These are phyloP conservation scores for Hydrolagus affinis DNA, from an alignment of 2,113 vertebrate species.

Conservation along the genomic window DNA sequence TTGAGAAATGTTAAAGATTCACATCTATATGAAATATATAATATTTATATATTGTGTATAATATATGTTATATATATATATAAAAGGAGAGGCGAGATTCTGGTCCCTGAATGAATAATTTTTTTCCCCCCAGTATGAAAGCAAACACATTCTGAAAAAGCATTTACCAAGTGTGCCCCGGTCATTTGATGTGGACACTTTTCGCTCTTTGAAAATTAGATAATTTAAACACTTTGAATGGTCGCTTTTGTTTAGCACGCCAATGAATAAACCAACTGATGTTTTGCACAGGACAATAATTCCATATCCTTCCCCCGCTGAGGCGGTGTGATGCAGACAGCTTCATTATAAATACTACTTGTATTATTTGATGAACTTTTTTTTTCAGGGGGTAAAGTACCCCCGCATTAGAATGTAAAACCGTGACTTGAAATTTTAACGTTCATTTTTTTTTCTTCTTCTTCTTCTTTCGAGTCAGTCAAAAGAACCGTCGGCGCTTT, in stretches of 20 bases:
- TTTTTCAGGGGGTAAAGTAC: background rate
- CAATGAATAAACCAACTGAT: conserved; percentile 27
- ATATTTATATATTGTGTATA: too few relatives aligned
- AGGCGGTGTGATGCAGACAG: conserved; percentile 20
- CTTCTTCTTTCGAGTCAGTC: background rate
- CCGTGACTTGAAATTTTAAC: background rate
- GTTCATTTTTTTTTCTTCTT: background rate
- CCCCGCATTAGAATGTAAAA: background rate
- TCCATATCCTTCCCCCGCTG: conserved; percentile 27
- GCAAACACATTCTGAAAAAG: conserved; percentile 9
- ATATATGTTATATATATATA: too few relatives aligned
- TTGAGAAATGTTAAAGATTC: background rate
- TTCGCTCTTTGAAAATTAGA: conserved; percentile 19
- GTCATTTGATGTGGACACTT: conserved; percentile 12
- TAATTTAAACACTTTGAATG: conserved; percentile 21
- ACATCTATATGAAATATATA: too few relatives aligned
- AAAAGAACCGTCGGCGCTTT: background rate
- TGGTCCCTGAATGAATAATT: background rate
- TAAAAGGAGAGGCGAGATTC: too few relatives aligned
- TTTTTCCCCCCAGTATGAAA: background rate
- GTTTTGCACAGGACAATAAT: conserved; percentile 25
- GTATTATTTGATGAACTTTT: conserved; percentile 15
- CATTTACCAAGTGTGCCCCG: background rate
- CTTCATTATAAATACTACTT: conserved; percentile 26
- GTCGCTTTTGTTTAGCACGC: conserved; percentile 18